These are phyloP conservation scores for Lepeophtheirus salmonis DNA, from an alignment of 1,140 invertebrate genomes.

Conservation along the genomic window DNA sequence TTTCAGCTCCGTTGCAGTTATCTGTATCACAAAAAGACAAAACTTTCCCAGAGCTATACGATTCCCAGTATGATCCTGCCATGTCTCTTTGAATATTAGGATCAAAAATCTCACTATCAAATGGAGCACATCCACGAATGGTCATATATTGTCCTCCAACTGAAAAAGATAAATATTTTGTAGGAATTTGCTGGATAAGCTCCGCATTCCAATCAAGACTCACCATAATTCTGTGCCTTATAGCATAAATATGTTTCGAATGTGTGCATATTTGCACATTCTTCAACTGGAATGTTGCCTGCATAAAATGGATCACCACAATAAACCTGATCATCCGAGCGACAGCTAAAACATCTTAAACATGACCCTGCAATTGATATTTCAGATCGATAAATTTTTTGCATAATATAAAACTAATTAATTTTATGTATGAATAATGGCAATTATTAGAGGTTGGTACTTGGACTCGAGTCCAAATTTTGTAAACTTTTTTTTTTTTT, in stretches of 20 bases:
- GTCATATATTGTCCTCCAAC: no score
- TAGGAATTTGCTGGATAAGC: no score
- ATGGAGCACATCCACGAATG: no score
- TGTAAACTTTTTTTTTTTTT: background rate
- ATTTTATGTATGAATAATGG: background rate
- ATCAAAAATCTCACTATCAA: no score
- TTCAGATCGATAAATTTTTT: background rate
- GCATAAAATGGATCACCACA: constrained; percentile 6
- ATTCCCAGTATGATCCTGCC: no score
- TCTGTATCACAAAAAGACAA: no score
- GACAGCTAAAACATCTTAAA: background rate
- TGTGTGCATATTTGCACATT: constrained; percentile 3
- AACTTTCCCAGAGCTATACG: no score
- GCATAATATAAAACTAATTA: background rate
- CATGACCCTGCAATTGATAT: background rate
- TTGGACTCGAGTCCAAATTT: background rate
- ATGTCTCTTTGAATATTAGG: no score
- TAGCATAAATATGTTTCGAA: background rate
- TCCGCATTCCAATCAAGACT: background rate
- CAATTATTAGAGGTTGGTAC: background rate
- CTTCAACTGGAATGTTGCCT: background rate
- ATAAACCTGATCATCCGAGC: background rate
- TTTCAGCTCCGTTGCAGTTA: no score
- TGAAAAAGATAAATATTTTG: no score
- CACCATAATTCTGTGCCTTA: background rate